Conservation (phyloP, 2,113 vertebrate genomes). For the Ciconia boyciana region DNA sequence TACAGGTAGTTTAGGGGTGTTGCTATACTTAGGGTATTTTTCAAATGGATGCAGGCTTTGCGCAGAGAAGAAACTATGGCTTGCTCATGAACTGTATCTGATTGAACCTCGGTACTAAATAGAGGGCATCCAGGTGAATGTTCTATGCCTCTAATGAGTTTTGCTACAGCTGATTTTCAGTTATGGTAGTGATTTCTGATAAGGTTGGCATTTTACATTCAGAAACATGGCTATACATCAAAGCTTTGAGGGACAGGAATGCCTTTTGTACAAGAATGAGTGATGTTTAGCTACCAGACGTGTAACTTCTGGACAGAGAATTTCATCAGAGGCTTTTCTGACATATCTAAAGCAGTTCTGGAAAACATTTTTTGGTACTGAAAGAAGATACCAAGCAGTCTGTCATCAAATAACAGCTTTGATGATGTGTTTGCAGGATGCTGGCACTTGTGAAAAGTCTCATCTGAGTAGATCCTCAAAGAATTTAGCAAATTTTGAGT, state of each 20-base stretch:
- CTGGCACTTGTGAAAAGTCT: neutral
- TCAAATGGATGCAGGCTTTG: neutral
- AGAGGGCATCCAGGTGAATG: neutral
- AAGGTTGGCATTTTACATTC: neutral
- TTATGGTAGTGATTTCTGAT: neutral
- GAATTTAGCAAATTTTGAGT: neutral
- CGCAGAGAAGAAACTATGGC: neutral
- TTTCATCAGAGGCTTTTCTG: neutral
- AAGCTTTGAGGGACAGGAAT: neutral
- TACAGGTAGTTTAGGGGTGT: neutral
- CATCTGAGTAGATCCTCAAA: neutral
- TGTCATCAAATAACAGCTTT: neutral
- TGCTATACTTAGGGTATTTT: neutral
- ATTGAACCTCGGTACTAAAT: neutral
- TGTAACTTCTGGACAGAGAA: neutral
- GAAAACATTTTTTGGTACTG: neutral
- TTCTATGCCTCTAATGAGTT: accelerated
- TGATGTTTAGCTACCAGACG: neutral
- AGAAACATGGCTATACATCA: neutral
- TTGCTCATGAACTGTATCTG: neutral
- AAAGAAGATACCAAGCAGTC: neutral
- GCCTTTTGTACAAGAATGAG: neutral
- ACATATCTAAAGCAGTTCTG: neutral
- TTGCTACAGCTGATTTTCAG: neutral
- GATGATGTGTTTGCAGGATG: neutral